Evolutionary conservation across 2,113 vertebrate genomes (phyloP).

Genomic region (Antechinus stuartii): DNA sequence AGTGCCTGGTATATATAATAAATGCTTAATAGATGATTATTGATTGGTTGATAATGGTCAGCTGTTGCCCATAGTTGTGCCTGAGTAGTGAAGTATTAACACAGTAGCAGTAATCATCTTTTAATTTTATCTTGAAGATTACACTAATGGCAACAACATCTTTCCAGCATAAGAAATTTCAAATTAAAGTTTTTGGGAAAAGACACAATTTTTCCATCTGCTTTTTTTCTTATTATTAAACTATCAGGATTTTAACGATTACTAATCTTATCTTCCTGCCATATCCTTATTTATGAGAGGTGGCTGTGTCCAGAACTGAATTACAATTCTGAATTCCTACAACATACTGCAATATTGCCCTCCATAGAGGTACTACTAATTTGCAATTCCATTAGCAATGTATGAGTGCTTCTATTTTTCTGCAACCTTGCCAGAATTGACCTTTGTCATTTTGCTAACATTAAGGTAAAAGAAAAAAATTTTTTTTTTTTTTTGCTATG

Average conservation of each 20-base stretch:
- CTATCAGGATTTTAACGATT: neutral
- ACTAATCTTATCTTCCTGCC: neutral
- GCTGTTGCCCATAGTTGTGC: neutral
- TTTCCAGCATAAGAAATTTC: slow-evolving; percentile 31
- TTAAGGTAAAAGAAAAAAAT: slow-evolving; percentile 39
- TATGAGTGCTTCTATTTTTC: neutral
- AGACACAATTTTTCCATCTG: neutral
- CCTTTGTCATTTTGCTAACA: neutral
- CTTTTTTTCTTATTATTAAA: neutral
- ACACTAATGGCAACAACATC: neutral
- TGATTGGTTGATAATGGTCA: neutral
- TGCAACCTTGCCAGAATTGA: neutral
- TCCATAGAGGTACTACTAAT: neutral
- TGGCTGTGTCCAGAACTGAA: neutral
- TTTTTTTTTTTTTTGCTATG: too few relatives aligned
- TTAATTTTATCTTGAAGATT: neutral
- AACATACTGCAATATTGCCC: neutral
- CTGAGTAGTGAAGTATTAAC: neutral
- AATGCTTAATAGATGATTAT: neutral
- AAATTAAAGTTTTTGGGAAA: neutral
- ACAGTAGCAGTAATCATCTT: fast-evolving
- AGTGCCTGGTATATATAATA: neutral
- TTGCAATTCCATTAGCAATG: neutral
- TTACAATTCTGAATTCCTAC: neutral
- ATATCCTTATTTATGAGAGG: neutral